These are phyloP conservation scores for Macaca mulatta DNA, from an alignment of 2,113 vertebrate species.

Conservation along the genomic window DNA sequence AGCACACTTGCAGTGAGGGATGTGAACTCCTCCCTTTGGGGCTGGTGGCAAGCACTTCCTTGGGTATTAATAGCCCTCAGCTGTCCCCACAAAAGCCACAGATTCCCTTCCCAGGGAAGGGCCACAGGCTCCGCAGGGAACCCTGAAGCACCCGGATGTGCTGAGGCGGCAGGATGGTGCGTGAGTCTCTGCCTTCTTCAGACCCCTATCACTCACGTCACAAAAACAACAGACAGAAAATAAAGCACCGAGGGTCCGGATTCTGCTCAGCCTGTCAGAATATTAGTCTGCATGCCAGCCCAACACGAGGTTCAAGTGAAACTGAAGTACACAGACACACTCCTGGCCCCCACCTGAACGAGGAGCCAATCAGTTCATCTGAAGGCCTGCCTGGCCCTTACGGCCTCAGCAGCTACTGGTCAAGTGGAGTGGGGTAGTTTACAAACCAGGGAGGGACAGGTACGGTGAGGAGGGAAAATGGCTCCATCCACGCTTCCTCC, in stretches of 20 bases:
- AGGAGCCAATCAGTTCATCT: neutral
- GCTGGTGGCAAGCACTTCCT: neutral
- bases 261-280: neutral
- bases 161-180: neutral
- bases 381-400: neutral
- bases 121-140: neutral
- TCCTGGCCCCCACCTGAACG: neutral
- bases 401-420: neutral
- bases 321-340: rapidly evolving
- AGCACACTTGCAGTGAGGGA: no score
- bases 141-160: neutral
- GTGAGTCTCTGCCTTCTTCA: neutral
- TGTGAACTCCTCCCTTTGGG: neutral
- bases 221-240: neutral
- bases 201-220: neutral
- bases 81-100: slow-evolving; percentile 35
- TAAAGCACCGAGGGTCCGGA: neutral
- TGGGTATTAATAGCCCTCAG: slow-evolving; percentile 60
- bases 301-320: neutral
- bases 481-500: neutral
- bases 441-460: neutral
- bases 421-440: neutral
- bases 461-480: neutral
- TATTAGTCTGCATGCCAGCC: neutral
- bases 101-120: slow-evolving; percentile 32